Conservation (phyloP, 64 coral and sea anemone genomes). For the Orbicella faveolata region DNA sequence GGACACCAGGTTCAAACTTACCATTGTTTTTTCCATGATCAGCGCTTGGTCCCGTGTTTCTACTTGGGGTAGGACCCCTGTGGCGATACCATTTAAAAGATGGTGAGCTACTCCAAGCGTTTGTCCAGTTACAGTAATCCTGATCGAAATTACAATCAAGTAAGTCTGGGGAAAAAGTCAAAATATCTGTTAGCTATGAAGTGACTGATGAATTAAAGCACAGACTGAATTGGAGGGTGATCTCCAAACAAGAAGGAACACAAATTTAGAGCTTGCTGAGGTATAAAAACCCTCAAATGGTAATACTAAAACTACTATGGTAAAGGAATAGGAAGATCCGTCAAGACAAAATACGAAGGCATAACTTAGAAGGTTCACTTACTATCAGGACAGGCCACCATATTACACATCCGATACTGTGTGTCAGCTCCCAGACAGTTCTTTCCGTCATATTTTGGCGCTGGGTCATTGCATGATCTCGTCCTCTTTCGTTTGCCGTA, state of each 20-base stretch:
- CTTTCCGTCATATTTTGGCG: slow-evolving; percentile 66
- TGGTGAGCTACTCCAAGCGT: slow-evolving; percentile 75
- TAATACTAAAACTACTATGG: too few relatives aligned
- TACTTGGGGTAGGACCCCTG: slow-evolving; percentile 64
- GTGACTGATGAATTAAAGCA: background rate
- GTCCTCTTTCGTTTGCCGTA: slow-evolving; percentile 74
- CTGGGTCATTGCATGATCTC: slow-evolving; percentile 69
- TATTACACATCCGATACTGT: slow-evolving; percentile 75
- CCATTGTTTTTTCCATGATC: slow-evolving; percentile 68
- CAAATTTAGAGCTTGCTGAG: too few relatives aligned
- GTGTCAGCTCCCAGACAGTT: slow-evolving; percentile 50
- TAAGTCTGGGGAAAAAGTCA: slow-evolving; percentile 23
- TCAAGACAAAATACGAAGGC: background rate
- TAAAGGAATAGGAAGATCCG: too few relatives aligned
- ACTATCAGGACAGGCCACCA: slow-evolving; percentile 69
- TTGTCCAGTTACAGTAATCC: slow-evolving; percentile 87
- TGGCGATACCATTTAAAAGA: slow-evolving; percentile 82
- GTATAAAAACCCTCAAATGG: too few relatives aligned
- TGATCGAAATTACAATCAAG: slow-evolving; percentile 68
- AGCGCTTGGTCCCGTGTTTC: slow-evolving; percentile 70
- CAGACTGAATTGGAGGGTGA: background rate
- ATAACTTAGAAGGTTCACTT: background rate
- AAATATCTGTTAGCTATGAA: background rate
- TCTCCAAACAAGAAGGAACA: too few relatives aligned
- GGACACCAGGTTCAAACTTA: slow-evolving; percentile 18